Evolutionary conservation across 2,888 invertebrate genomes (phyloP), one percentile per base, ranked within the genome.

Genomic region (Diachrysia chrysitis): DNA sequence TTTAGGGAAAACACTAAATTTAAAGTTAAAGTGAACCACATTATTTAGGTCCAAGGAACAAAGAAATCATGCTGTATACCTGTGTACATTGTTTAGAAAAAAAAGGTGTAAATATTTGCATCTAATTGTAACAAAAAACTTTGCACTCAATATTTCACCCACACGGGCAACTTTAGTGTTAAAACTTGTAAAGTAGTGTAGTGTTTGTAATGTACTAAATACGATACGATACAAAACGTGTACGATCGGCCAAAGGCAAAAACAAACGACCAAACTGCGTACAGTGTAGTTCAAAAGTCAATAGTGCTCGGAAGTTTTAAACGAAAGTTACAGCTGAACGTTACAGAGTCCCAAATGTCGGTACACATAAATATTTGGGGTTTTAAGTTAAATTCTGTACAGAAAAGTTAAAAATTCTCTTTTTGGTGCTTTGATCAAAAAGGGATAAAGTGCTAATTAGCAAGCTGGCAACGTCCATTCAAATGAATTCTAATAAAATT

Each of bases 401-500:
- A 56, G 35, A n/a, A 56, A 56, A 17, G 9, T 56, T 10, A 14
- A 14, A 54, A 29, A n/a, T 23, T 37, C 17, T 68, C 60, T 56
- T 67, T 19, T 25, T 35, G n/a, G n/a, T 37, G 29, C 58, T 85
- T 78, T 61, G 74, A 85, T 79, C 69, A 76, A 71, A 83, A 87
- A 82, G 84, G 83, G 87, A 89, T 88, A 89, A 87, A 83, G 84
- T n/a, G 64, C 85, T 91, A 90, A 92, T 93, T 92, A 90, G 89
- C 83, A 90, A 78, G 85, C 90, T 84, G 79, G 77, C 67, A 78
- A 81, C 85, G 88, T 89, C 81, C 83, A 84, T 83, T 81, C 86
- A 86, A 92, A 92, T 91, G 90, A 93, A 93, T 92, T 92, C 90
- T 90, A 93, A 93, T 93, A 91, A 91, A 92, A 89, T 91, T 92